A percentile compares a stretch with the other conserved stretches of the same genome.
Evolutionary conservation across 53 echinoderm and acorn worm genomes (phyloP).

Genomic region (Echinometra lucunter): DNA sequence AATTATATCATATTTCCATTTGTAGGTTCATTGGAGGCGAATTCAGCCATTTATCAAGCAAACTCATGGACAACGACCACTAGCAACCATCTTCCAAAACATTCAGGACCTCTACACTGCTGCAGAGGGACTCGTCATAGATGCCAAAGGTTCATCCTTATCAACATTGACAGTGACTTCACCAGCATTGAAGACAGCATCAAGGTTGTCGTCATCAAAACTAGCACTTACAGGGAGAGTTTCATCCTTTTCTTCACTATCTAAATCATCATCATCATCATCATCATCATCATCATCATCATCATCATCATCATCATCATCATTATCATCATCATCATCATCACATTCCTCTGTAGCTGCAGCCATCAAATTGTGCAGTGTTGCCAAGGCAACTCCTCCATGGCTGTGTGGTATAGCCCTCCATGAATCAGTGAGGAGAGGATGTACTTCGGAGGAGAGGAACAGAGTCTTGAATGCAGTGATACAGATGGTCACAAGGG

Average conservation of each 20-base stretch:
- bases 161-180: not conserved
- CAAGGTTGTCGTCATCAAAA: not conserved
- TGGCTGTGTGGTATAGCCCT: constrained; percentile 39
- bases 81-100: not conserved
- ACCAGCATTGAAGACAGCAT: constrained; percentile 32
- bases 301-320: not conserved
- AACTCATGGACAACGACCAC: constrained; percentile 1
- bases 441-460: constrained; percentile 2
- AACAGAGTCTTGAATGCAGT: not conserved
- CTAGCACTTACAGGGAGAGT: not conserved
- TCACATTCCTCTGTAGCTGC: not conserved
- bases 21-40: constrained; percentile 52
- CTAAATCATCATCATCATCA: no score
- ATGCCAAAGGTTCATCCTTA: not conserved
- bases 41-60: constrained; percentile 9
- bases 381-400: constrained; percentile 57
- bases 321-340: not conserved
- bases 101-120: not conserved
- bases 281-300: not conserved
- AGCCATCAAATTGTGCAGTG: not conserved
- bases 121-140: not conserved
- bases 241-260: no score
- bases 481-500: constrained; percentile 5
- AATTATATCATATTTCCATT: no score
- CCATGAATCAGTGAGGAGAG: constrained; percentile 5